A percentile compares a stretch with the other conserved stretches of the same genome.
Evolutionary conservation across 1,140 invertebrate species (phyloP).

Genomic region (Drosophila kanapiae): DNA sequence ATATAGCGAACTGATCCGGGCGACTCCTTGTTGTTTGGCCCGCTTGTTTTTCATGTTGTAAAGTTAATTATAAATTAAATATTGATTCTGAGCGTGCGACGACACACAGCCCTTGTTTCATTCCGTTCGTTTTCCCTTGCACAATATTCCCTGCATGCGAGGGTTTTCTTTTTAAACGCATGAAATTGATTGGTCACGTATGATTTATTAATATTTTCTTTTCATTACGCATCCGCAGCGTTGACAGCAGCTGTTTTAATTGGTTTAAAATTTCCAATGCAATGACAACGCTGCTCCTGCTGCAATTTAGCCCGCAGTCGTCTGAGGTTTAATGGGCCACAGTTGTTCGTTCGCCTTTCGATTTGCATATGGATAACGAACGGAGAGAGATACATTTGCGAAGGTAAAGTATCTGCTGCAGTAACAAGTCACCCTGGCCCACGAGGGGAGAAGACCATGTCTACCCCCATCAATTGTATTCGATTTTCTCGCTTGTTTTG

Average conservation of each 20-base stretch:
- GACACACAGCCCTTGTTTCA: constrained; percentile 16
- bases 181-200: constrained; percentile 82
- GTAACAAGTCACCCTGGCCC: constrained; percentile 4
- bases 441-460: too few relatives aligned
- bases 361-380: constrained; percentile 40
- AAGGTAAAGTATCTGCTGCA: background rate
- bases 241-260: constrained; percentile 80
- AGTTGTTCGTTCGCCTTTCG: constrained; percentile 57
- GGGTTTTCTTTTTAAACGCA: constrained; percentile 48
- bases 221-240: constrained; percentile 80
- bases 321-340: constrained; percentile 77
- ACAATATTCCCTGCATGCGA: background rate
- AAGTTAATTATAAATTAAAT: constrained; percentile 84
- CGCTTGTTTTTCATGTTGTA: constrained; percentile 81
- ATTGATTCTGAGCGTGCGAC: constrained; percentile 71
- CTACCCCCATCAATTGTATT: constrained; percentile 14
- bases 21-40: constrained; percentile 56
- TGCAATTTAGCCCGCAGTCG: constrained; percentile 69
- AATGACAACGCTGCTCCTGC: constrained; percentile 44
- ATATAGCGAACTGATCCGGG: constrained; percentile 55
- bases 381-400: constrained; percentile 3
- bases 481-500: constrained; percentile 28
- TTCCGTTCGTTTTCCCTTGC: constrained; percentile 30
- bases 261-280: constrained; percentile 80
- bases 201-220: constrained; percentile 84